phyloP scores from a whole-genome alignment of 2,113 vertebrate species.

The Excalfactoria chinensis region DNA sequence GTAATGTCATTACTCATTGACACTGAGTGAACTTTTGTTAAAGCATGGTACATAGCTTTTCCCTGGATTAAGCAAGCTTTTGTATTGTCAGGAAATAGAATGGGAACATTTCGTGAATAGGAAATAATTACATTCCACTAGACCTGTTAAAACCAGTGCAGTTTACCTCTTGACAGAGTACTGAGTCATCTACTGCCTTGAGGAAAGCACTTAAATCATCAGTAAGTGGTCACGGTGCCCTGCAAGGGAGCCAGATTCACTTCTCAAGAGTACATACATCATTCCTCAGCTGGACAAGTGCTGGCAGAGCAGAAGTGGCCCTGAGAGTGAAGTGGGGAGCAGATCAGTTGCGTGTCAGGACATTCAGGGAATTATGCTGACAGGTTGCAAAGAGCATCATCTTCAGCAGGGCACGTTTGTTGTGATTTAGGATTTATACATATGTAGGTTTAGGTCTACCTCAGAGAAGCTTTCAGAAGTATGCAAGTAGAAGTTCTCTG shows the following conservation, averaged over 20 bases:
- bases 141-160: slow-evolving; percentile 30
- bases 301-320: slow-evolving; percentile 27
- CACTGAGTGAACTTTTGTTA: background rate
- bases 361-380: background rate
- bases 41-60: background rate
- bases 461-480: background rate
- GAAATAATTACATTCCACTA: slow-evolving; percentile 26
- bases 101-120: slow-evolving; percentile 16
- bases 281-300: background rate
- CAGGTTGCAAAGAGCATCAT: slow-evolving; percentile 12
- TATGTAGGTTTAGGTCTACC: background rate
- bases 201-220: slow-evolving; percentile 58
- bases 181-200: slow-evolving; percentile 52
- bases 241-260: background rate
- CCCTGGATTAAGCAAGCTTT: background rate
- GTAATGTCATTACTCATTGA: background rate
- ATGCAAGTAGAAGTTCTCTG: background rate
- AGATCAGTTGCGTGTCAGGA: background rate
- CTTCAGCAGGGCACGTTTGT: background rate
- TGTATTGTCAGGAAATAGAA: background rate
- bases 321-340: background rate
- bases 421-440: slow-evolving; percentile 14
- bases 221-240: slow-evolving; percentile 21
- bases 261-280: background rate
- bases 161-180: slow-evolving; percentile 64